These are phyloP conservation scores for Diadromus collaris DNA, from an alignment of 2,888 invertebrate genomes.

Conservation along the genomic window DNA sequence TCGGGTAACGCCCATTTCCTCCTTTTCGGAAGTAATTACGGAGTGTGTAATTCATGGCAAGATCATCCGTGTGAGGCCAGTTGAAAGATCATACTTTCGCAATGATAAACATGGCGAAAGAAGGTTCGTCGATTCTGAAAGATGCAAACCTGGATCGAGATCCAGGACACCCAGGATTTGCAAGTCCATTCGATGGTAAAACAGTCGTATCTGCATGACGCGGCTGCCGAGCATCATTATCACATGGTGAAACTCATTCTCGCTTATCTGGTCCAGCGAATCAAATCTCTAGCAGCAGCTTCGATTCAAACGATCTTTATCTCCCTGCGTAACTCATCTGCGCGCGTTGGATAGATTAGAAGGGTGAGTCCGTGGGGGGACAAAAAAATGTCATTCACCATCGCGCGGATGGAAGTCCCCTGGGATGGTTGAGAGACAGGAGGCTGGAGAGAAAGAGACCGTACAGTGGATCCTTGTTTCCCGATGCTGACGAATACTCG, in stretches of 20 bases:
- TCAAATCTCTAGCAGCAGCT: slow-evolving; percentile 48
- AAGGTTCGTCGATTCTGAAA: neutral
- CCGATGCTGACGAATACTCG: slow-evolving; percentile 57
- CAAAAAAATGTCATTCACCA: slow-evolving; percentile 55
- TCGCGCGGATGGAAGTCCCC: slow-evolving; percentile 32
- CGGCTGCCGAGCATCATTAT: slow-evolving; percentile 31
- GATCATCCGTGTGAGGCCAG: slow-evolving; percentile 2
- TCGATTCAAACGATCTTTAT: slow-evolving; percentile 52
- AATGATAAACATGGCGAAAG: neutral
- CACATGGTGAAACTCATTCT: slow-evolving; percentile 37
- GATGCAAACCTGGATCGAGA: neutral
- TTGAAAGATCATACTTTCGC: slow-evolving; percentile 8
- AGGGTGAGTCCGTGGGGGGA: neutral
- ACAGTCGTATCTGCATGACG: neutral
- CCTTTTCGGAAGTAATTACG: slow-evolving; percentile 29
- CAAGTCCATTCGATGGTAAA: too few species aligned
- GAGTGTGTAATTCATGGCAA: slow-evolving; percentile 9
- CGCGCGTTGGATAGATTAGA: slow-evolving; percentile 51
- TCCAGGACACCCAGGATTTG: neutral
- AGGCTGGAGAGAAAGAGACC: slow-evolving; percentile 20
- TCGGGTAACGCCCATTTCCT: slow-evolving; percentile 9
- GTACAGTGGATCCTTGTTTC: slow-evolving; percentile 19
- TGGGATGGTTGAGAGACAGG: slow-evolving; percentile 44
- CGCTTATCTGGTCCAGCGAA: slow-evolving; percentile 31
- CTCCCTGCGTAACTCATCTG: slow-evolving; percentile 58